Conservation (phyloP, 1,140 invertebrate species). For the Anastatus disparis region DNA sequence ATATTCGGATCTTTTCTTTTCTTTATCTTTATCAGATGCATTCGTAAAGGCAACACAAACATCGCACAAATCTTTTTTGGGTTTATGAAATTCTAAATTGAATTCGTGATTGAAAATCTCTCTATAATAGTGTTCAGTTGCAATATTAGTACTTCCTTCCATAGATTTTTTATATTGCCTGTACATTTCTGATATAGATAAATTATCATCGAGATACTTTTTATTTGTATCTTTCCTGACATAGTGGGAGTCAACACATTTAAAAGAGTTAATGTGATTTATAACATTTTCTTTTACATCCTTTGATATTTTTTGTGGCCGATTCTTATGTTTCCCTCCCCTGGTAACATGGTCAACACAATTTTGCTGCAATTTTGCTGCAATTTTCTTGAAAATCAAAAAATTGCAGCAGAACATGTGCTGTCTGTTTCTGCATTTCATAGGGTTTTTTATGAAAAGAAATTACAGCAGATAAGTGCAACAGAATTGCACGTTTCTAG, state of each 20-base stretch:
- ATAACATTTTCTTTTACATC: slow-evolving; percentile 14
- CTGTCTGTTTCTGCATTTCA: too few species aligned
- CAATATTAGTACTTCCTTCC: slow-evolving; percentile 36
- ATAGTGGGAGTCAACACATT: slow-evolving; percentile 44
- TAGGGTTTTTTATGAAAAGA: too few species aligned
- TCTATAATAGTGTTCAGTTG: slow-evolving; percentile 38
- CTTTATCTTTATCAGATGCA: slow-evolving; percentile 39
- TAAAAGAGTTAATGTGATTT: slow-evolving; percentile 45
- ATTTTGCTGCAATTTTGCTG: too few species aligned
- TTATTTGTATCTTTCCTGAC: slow-evolving; percentile 44
- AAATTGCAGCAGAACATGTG: too few species aligned
- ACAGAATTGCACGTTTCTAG: too few species aligned
- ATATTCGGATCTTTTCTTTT: slow-evolving; percentile 35
- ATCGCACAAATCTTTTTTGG: slow-evolving; percentile 49
- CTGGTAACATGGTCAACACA: too few species aligned
- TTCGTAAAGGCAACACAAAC: slow-evolving; percentile 43
- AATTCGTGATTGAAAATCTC: slow-evolving; percentile 41
- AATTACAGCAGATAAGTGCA: too few species aligned
- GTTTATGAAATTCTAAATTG: slow-evolving; percentile 44
- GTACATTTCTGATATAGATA: slow-evolving; percentile 46
- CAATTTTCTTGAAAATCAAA: too few species aligned
- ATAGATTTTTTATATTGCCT: slow-evolving; percentile 40
- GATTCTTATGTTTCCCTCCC: slow-evolving; percentile 18
- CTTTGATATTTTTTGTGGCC: slow-evolving; percentile 36
- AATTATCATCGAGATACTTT: slow-evolving; percentile 38